Evolutionary conservation across 1,140 invertebrate genomes (phyloP).

Genomic region (Augochlora pura): DNA sequence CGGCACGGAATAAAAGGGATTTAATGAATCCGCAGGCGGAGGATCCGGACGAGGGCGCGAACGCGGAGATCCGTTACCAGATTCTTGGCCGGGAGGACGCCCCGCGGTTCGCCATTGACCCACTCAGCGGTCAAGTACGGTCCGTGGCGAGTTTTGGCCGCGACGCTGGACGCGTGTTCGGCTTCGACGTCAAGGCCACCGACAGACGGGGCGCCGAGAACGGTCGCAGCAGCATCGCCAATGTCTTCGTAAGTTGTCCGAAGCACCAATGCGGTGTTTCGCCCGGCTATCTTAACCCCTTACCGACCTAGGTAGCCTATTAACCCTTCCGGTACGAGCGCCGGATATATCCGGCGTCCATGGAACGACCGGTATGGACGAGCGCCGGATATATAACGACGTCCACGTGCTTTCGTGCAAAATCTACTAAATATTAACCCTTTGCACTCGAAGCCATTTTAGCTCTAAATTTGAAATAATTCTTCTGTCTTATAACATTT

Average conservation of each 20-base stretch:
- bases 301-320: no score
- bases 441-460: no score
- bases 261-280: background rate
- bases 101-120: conserved; percentile 88
- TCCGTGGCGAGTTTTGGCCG: conserved; percentile 84
- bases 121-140: conserved; percentile 87
- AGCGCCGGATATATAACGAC: no score
- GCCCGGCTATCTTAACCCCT: conserved; percentile 41
- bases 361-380: no score
- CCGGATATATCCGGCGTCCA: no score
- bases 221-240: conserved; percentile 89
- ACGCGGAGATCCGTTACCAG: conserved; percentile 90
- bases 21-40: conserved; percentile 80
- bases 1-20: no score
- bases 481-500: no score
- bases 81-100: conserved; percentile 84
- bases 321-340: no score
- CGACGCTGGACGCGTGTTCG: conserved; percentile 88
- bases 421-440: no score
- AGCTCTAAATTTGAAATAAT: no score
- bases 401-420: no score
- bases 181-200: conserved; percentile 93
- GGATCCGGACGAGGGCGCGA: conserved; percentile 88
- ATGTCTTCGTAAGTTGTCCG: conserved; percentile 87
- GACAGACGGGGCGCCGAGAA: conserved; percentile 88